These are phyloP conservation scores for Dryomyza anilis DNA, from an alignment of 2,888 invertebrate genomes.

Conservation along the genomic window DNA sequence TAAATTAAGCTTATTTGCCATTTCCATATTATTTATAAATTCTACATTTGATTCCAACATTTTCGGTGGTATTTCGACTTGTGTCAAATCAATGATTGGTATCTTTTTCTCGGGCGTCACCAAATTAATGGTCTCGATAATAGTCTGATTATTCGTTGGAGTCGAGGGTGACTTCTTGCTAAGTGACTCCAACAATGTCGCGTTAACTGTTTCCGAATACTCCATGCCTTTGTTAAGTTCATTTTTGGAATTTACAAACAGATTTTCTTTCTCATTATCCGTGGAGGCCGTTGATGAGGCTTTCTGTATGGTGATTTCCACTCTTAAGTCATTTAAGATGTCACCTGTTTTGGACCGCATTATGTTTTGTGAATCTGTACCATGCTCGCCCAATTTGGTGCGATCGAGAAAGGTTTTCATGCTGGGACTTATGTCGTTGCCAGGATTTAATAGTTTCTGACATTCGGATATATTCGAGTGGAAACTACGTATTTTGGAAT, in stretches of 20 bases:
- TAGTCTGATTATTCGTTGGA: conserved; percentile 49
- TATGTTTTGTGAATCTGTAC: conserved; percentile 40
- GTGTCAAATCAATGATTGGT: conserved; percentile 52
- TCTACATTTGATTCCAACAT: conserved; percentile 43
- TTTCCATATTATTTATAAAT: conserved; percentile 40
- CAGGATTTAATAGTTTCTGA: conserved; percentile 83
- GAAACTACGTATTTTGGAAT: conserved; percentile 83
- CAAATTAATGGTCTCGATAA: conserved; percentile 59
- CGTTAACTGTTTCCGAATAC: conserved; percentile 57
- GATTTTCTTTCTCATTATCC: conserved; percentile 59
- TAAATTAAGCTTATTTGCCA: conserved; percentile 24
- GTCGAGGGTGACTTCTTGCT: conserved; percentile 47
- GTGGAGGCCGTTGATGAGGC: conserved; percentile 49
- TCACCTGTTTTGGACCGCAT: conserved; percentile 50
- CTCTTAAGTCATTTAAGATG: conserved; percentile 54
- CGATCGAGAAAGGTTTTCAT: conserved; percentile 72
- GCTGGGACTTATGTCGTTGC: conserved; percentile 70
- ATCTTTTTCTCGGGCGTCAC: conserved; percentile 56
- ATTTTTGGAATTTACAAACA: conserved; percentile 58
- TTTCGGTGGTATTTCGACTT: conserved; percentile 49
- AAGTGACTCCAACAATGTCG: conserved; percentile 53
- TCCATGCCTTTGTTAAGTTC: conserved; percentile 59
- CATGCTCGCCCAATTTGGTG: conserved; percentile 48
- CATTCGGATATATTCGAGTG: conserved; percentile 86
- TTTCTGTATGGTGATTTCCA: conserved; percentile 56